phyloP scores from a whole-genome alignment of 2,888 invertebrate genomes.

The Polydrusus pterygomalis region DNA sequence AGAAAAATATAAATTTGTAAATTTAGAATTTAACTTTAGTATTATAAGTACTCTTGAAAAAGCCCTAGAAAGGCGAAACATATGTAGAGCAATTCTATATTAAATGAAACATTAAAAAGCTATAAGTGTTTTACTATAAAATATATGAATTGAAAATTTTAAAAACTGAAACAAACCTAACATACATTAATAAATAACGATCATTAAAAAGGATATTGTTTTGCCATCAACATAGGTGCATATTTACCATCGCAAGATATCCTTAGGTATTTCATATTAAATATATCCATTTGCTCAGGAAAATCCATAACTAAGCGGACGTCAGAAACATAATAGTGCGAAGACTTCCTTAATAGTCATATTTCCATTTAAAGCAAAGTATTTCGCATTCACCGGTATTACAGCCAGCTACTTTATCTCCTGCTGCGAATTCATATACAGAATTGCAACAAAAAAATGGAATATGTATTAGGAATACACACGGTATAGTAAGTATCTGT shows the following conservation, averaged over 20 bases:
- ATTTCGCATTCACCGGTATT: slow-evolving; percentile 54
- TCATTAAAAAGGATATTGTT: not conserved
- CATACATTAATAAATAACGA: not conserved
- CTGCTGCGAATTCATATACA: slow-evolving; percentile 51
- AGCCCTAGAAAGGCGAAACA: too few species aligned
- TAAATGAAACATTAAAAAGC: too few species aligned
- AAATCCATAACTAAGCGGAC: slow-evolving; percentile 47
- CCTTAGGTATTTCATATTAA: not conserved
- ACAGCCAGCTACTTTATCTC: slow-evolving; percentile 47
- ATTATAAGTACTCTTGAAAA: too few species aligned
- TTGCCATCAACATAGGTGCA: not conserved
- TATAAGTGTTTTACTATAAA: too few species aligned
- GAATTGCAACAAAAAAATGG: slow-evolving; percentile 34
- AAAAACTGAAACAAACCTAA: too few species aligned
- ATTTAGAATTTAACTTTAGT: too few species aligned
- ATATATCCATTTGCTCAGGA: slow-evolving; percentile 31
- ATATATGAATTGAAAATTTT: too few species aligned
- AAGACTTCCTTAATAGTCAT: slow-evolving; percentile 52
- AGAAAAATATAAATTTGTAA: too few species aligned
- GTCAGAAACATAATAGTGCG: slow-evolving; percentile 41
- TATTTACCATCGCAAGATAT: not conserved
- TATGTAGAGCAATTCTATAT: too few species aligned
- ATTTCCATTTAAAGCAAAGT: slow-evolving; percentile 52
- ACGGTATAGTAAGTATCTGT: slow-evolving; percentile 37
- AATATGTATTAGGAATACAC: slow-evolving; percentile 41